Evolutionary conservation across 2,797 vertebrate species (phyloP).

Genomic region (Sparus aurata): DNA sequence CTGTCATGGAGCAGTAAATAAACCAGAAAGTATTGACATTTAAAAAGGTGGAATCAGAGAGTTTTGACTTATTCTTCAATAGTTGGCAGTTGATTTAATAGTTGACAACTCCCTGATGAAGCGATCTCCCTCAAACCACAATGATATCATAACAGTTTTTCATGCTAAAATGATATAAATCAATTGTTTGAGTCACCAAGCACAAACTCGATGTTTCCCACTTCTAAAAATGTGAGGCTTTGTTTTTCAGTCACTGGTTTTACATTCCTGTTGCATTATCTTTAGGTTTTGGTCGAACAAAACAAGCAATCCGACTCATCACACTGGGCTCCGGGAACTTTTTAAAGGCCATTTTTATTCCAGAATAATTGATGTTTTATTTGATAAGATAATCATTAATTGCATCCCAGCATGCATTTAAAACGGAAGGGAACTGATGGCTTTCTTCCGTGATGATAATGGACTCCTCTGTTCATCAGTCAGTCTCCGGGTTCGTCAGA

Average conservation of each 20-base stretch:
- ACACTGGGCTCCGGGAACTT: background rate
- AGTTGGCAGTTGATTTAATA: too few relatives aligned
- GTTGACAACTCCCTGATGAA: too few relatives aligned
- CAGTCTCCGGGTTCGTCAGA: slow-evolving; percentile 22
- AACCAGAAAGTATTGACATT: too few relatives aligned
- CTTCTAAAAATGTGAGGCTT: background rate
- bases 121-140: background rate
- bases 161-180: background rate
- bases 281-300: background rate
- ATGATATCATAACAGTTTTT: background rate
- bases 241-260: background rate
- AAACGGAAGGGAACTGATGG: slow-evolving; percentile 20
- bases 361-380: background rate
- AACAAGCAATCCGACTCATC: background rate
- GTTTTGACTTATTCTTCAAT: too few relatives aligned
- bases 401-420: slow-evolving; percentile 23
- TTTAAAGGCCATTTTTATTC: background rate
- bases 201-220: background rate
- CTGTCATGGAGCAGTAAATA: too few relatives aligned
- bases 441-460: slow-evolving; percentile 46
- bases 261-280: background rate
- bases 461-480: slow-evolving; percentile 33
- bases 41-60: too few relatives aligned
- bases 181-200: background rate
- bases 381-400: background rate